phyloP scores from a whole-genome alignment of 1,140 invertebrate genomes.

The Neuroterus valhalla region DNA sequence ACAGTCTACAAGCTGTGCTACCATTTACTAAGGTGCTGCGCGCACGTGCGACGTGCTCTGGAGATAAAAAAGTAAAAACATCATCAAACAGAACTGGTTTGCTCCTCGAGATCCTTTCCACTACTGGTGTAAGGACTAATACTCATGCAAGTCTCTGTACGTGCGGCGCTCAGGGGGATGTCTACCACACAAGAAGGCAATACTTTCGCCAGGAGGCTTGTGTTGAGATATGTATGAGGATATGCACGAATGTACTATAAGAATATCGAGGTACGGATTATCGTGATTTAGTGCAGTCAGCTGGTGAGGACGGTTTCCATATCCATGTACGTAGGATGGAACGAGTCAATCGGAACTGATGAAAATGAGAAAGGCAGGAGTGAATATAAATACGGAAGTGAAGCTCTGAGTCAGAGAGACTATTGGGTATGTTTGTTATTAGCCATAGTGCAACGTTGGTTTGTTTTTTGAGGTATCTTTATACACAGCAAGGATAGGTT shows the following conservation, averaged over 20 bases:
- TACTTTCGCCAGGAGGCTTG: slow-evolving; percentile 17
- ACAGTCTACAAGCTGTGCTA: slow-evolving; percentile 35
- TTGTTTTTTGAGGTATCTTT: too few relatives aligned
- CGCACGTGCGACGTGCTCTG: slow-evolving; percentile 65
- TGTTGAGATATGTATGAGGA: neutral
- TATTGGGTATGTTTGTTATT: too few relatives aligned
- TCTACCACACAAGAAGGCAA: slow-evolving; percentile 17
- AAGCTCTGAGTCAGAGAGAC: too few relatives aligned
- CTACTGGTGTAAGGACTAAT: slow-evolving; percentile 47
- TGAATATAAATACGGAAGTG: too few relatives aligned
- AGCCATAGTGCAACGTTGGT: too few relatives aligned
- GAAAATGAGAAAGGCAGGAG: neutral
- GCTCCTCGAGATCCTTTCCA: slow-evolving; percentile 38
- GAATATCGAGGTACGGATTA: slow-evolving; percentile 45
- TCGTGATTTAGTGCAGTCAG: slow-evolving; percentile 49
- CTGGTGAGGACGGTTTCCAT: slow-evolving; percentile 39
- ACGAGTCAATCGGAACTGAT: neutral
- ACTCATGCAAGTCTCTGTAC: slow-evolving; percentile 20
- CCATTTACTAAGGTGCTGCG: slow-evolving; percentile 53
- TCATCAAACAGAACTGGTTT: slow-evolving; percentile 61
- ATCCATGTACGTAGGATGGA: slow-evolving; percentile 15
- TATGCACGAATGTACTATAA: slow-evolving; percentile 34
- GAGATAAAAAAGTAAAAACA: slow-evolving; percentile 50
- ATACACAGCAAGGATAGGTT: too few relatives aligned
- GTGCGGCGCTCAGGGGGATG: neutral